Evolutionary conservation across 2,888 invertebrate species (phyloP).

Genomic region (Lithosia quadra): DNA sequence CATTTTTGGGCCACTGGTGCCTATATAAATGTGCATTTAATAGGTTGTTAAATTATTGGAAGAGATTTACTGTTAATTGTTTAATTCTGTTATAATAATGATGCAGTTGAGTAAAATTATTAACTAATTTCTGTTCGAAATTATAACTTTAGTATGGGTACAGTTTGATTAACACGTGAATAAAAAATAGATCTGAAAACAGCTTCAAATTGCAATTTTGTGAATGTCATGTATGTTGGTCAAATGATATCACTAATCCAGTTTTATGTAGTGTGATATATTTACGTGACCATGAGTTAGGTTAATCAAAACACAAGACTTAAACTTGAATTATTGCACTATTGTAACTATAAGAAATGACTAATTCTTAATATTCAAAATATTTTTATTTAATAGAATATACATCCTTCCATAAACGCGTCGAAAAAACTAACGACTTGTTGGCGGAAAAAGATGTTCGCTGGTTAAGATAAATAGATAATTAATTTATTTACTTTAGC

Average conservation of each 20-base stretch:
- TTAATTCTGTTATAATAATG: conserved; percentile 73
- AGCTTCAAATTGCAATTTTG: conserved; percentile 37
- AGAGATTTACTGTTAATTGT: conserved; percentile 83
- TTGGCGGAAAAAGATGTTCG: conserved; percentile 68
- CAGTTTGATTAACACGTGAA: conserved; percentile 43
- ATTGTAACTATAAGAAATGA: conserved; percentile 68
- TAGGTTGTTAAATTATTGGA: conserved; percentile 83
- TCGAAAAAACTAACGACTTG: conserved; percentile 68
- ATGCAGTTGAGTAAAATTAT: conserved; percentile 64
- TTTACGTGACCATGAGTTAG: conserved; percentile 65
- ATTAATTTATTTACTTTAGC: conserved; percentile 82
- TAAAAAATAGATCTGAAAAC: conserved; percentile 52
- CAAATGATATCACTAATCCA: conserved; percentile 30
- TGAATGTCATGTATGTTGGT: conserved; percentile 39
- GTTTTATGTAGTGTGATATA: conserved; percentile 56
- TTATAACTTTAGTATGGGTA: conserved; percentile 37
- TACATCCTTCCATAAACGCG: conserved; percentile 58
- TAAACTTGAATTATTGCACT: conserved; percentile 68
- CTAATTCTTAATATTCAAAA: conserved; percentile 63
- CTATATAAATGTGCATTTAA: conserved; percentile 80
- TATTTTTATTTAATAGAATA: conserved; percentile 65
- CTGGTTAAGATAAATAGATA: conserved; percentile 73
- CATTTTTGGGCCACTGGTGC: conserved; percentile 70
- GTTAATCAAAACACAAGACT: conserved; percentile 71
- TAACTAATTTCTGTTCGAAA: conserved; percentile 43